Percentiles rank a stretch among this genome's conserved stretches.
Conservation (phyloP, 1,140 invertebrate genomes). For the Copidosoma floridanum region DNA sequence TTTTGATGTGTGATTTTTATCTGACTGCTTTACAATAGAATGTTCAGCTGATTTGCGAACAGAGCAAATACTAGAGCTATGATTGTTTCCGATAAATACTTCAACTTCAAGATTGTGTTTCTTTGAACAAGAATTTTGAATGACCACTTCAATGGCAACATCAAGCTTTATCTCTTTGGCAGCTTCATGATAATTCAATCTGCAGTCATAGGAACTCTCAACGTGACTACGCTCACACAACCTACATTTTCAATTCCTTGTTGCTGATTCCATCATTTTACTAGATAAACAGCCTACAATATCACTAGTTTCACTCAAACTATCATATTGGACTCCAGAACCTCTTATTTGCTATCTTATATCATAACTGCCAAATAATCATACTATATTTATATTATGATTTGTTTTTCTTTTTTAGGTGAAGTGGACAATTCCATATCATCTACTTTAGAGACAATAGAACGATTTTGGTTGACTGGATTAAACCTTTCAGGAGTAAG, state of each 20-base stretch:
- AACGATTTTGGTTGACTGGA: too few species aligned
- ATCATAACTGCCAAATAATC: conserved; percentile 15
- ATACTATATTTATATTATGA: conserved; percentile 14
- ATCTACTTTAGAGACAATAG: too few species aligned
- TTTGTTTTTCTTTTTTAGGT: too few species aligned
- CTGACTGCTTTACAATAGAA: conserved; percentile 5
- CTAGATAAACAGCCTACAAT: conserved; percentile 6
- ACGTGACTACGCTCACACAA: conserved; percentile 18
- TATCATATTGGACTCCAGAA: conserved; percentile 15
- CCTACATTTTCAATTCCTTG: conserved; percentile 15
- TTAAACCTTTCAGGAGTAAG: too few species aligned
- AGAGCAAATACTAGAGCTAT: conserved; percentile 9
- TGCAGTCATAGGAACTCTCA: conserved; percentile 5
- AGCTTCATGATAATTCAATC: conserved; percentile 18
- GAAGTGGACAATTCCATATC: too few species aligned
- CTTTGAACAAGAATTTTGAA: conserved; percentile 3
- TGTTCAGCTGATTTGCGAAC: background rate
- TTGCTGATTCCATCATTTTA: conserved; percentile 8
- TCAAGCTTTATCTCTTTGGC: conserved; percentile 13
- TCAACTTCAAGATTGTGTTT: conserved; percentile 10
- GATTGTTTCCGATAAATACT: conserved; percentile 7
- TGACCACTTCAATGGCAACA: conserved; percentile 7
- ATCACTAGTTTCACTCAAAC: conserved; percentile 11
- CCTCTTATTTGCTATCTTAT: conserved; percentile 11
- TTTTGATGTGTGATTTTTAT: conserved; percentile 19